Evolutionary conservation across 2,888 invertebrate species (phyloP), one percentile per base, ranked within the genome.

Genomic region (Epirrita christyi): DNA sequence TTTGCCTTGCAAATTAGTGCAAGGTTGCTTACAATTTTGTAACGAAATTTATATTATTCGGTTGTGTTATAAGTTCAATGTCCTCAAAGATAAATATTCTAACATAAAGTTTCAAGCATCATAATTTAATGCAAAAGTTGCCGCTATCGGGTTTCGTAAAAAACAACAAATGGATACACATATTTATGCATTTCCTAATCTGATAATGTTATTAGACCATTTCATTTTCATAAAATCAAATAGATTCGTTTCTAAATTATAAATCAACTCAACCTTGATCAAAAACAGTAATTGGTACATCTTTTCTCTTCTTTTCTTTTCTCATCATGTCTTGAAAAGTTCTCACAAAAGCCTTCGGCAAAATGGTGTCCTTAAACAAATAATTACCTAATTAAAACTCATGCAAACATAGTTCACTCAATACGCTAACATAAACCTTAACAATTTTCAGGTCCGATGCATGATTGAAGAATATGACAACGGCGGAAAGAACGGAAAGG

Each of bases 401-500:
- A 21, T 21, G 21, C 21, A 21, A 21, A 21, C 21, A 2, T 21
- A 3, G 2, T 3, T 3, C 21, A 21, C 21, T 21, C 2, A 4
- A 21, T 21, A 3, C 21, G 21, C 21, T 21, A 4, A 21, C 21
- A 21, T 3, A 4, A 21, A 21, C 21, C 21, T 32, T 32, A 7
- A 2, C 32, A 32, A 32, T 32, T 66, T 64, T n/a, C 93, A 95
- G 91, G 95, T 95, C 37, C 94, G 95, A 37, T 95, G 97, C 80
- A 96, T 99, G 94, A 96, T 98, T 74, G 96, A 97, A 70, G 97
- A 98, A 74, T 95, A 94, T 40, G 46, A 92, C 86, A 85, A 83
- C 34, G 83, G 85, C 0, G 71, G 81, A 59, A 85, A 83, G 58
- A 81, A 88, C 46, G 86, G 86, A 0, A 84, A 90, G 29, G 88